Evolutionary conservation across 1,140 invertebrate genomes (phyloP).

Genomic region (Platyscapa corneri): DNA sequence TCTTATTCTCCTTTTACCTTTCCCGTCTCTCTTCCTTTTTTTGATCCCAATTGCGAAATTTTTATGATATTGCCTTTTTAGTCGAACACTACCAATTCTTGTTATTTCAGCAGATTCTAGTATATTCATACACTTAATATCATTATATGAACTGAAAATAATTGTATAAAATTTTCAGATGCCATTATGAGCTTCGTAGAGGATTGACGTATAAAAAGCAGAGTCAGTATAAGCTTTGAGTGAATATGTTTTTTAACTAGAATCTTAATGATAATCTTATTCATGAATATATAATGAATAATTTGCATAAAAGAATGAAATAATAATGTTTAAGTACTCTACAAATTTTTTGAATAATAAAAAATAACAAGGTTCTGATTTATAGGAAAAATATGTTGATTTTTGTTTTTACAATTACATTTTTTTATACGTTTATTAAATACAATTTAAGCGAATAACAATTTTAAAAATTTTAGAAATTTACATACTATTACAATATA

Average conservation of each 20-base stretch:
- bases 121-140: not conserved
- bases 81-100: conserved; percentile 10
- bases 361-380: not conserved
- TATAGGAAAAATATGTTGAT: not conserved
- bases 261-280: conserved; percentile 5
- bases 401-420: not conserved
- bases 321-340: not conserved
- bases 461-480: no score
- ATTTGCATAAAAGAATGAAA: conserved; percentile 24
- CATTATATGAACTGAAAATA: conserved; percentile 3
- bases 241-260: conserved; percentile 1
- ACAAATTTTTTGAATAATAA: not conserved
- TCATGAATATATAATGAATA: conserved; percentile 22
- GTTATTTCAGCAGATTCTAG: conserved; percentile 22
- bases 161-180: conserved; percentile 11
- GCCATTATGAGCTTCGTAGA: not conserved
- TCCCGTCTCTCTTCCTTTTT: not conserved
- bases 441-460: not conserved
- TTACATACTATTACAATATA: no score
- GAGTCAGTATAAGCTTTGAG: not conserved
- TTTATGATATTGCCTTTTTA: conserved; percentile 4
- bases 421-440: not conserved
- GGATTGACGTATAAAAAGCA: not conserved
- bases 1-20: not conserved
- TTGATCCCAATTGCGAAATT: not conserved